A percentile compares a stretch with the other conserved stretches of the same genome.
These are phyloP conservation scores for Leucoptera coffeella DNA, from an alignment of 2,888 invertebrate genomes.

Conservation along the genomic window DNA sequence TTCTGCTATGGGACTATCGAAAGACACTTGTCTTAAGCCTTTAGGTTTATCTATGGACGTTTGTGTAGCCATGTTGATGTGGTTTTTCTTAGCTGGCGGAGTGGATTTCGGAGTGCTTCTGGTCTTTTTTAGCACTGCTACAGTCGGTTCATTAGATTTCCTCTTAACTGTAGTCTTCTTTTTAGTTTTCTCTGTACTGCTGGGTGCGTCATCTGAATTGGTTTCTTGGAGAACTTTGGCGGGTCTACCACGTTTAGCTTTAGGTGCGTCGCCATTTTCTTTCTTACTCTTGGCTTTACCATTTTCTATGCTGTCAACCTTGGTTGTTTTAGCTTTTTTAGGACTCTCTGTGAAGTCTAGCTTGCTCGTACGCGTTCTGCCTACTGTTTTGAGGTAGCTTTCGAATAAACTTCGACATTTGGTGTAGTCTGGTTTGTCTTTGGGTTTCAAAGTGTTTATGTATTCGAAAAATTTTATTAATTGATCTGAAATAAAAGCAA, in stretches of 20 bases:
- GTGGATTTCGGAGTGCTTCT: conserved; percentile 26
- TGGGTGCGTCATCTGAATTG: conserved; percentile 6
- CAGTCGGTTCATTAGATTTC: conserved; percentile 23
- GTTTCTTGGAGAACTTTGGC: conserved; percentile 6
- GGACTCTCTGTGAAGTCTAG: conserved; percentile 53
- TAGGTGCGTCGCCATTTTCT: conserved; percentile 8
- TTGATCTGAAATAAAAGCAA: conserved; percentile 40
- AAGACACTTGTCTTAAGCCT: conserved; percentile 26
- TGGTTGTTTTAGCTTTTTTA: conserved; percentile 15
- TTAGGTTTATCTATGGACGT: conserved; percentile 23
- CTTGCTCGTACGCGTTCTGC: conserved; percentile 49
- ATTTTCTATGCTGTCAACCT: conserved; percentile 3
- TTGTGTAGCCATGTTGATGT: conserved; percentile 31
- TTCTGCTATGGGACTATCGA: conserved; percentile 30
- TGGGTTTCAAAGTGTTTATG: conserved; percentile 60
- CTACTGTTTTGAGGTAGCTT: conserved; percentile 57
- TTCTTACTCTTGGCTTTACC: conserved; percentile 2
- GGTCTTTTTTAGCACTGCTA: conserved; percentile 21
- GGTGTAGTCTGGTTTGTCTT: conserved; percentile 67
- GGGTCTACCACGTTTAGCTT: conserved; percentile 9
- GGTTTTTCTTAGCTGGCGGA: conserved; percentile 31
- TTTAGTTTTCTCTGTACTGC: too few species aligned
- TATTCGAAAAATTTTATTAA: conserved; percentile 62
- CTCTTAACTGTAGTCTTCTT: conserved; percentile 13
- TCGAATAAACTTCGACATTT: conserved; percentile 62